Evolutionary conservation across 2,888 invertebrate species (phyloP).

Genomic region (Gymnosoma rotundatum): DNA sequence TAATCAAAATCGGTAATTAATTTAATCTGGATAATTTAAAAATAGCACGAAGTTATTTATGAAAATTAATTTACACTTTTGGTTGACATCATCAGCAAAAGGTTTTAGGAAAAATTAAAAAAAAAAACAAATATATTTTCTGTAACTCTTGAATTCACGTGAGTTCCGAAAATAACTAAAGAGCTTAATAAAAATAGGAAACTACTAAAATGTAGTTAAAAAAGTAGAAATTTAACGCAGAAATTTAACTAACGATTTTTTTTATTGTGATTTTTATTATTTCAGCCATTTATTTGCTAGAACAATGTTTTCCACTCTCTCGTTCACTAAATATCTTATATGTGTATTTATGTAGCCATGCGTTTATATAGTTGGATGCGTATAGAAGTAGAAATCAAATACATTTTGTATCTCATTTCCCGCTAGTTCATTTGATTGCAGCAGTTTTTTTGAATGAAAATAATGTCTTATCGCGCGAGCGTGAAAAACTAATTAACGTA

Average conservation of each 20-base stretch:
- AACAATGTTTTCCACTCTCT: slow-evolving; percentile 14
- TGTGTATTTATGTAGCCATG: slow-evolving; percentile 14
- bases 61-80: too few relatives aligned
- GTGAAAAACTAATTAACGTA: too few relatives aligned
- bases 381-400: too few relatives aligned
- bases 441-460: too few relatives aligned
- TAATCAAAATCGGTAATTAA: too few relatives aligned
- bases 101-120: too few relatives aligned
- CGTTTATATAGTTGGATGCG: neutral
- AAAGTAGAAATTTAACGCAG: neutral
- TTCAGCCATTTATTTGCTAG: slow-evolving; percentile 57
- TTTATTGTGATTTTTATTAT: slow-evolving; percentile 69
- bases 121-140: neutral
- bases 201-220: neutral
- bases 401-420: too few relatives aligned
- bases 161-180: slow-evolving; percentile 31
- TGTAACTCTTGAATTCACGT: slow-evolving; percentile 19
- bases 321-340: slow-evolving; percentile 13
- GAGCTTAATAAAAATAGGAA: slow-evolving; percentile 23
- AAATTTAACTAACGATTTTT: slow-evolving; percentile 64
- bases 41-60: too few relatives aligned
- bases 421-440: too few relatives aligned
- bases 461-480: too few relatives aligned
- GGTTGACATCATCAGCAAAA: too few relatives aligned
- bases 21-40: too few relatives aligned